Evolutionary conservation across 2,888 invertebrate species (phyloP), one percentile per base, ranked within the genome.

Genomic region (Chironomus riparius): DNA sequence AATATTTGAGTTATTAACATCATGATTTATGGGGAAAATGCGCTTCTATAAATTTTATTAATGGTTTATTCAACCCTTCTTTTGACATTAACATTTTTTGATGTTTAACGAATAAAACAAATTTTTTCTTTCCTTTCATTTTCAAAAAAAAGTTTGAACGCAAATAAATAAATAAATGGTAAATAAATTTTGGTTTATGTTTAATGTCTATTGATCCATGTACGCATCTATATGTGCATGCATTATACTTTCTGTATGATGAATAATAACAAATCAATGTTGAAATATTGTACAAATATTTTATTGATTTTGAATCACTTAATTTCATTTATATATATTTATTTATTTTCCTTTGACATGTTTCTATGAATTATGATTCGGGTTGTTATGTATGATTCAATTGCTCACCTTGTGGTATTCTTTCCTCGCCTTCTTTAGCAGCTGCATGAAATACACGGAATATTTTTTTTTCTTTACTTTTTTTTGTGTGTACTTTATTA

Each of bases 341-440:
- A 65, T 65, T 65, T 18, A 24, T 65, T 21, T 65, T 38, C 10
- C n/a, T 56, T 65, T 65, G 65, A 24, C 65, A 65, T 65, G 10
- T 65, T 38, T 38, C 65, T 24, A 65, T 24, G 24, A 18, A 21
- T 24, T 65, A 65, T 65, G 65, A 65, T 38, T 38, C 38, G 38
- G 38, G 38, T n/a, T 56, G 56, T 56, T 65, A 65, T 65, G 65
- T 12, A 24, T 65, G 65, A 21, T 76, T 81, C 38, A 38, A 38
- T 38, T 38, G 38, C 82, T 83, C 88, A 89, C 89, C 89, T 89
- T 89, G 88, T 81, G 89, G 89, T 81, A 87, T 85, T 84, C 89
- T 85, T 83, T 89, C 89, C 83, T 89, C 89, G 81, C 89, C 89
- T 82, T 89, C 88, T 86, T 87, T 87, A 84, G 88, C 88, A 83